Base-by-base conservation (phyloP, 2,113 vertebrate species). In the Centrocercus urophasianus region DNA sequence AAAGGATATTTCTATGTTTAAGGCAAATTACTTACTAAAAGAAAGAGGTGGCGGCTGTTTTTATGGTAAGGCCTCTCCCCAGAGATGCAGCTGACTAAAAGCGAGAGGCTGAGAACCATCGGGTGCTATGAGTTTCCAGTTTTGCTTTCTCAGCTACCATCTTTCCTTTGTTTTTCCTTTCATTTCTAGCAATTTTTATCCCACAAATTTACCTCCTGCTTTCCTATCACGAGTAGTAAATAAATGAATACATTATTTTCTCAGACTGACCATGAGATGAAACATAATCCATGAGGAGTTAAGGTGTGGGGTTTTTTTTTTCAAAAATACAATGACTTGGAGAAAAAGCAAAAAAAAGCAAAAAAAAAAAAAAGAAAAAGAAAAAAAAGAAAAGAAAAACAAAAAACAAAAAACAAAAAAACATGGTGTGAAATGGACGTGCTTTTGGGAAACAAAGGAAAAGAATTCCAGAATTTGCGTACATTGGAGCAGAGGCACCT, bases 21-120 rank as follows among this genome's bases (percentile, higher is more conserved):
- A 94, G 42, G 42, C 11, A 85, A 93, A 88, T 64, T 86, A 32
- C 93, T 92, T 89, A 70, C 32, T 20, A 87, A 85, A 50, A 93
- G 73, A 81, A 90, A 78, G 73, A 86, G 48, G 70, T 79, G 61
- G 89, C 84, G 92, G 11, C 27, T 73, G 38, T 79, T 74, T 61
- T 81, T 90, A 65, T 16, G 60, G 40, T 71, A 73, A 88, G 25
- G 11, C 9, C 57, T 86, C 10, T 83, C 60, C 67, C 52, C 28
- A 61, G 72, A 91, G 67, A 89, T 50, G 8, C 8, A 79, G 45
- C 11, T 93, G 83, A 70, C 72, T 2, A 30, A 90, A 95, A 93
- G 65, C 24, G 78, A 75, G 80, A 70, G 36, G 19, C 59, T 92
- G 66, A 70, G 45, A 84, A 93, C 57, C 0, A 2, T 3, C 0